phyloP scores from a whole-genome alignment of 2,888 invertebrate species.

The Apamea epomidion region DNA sequence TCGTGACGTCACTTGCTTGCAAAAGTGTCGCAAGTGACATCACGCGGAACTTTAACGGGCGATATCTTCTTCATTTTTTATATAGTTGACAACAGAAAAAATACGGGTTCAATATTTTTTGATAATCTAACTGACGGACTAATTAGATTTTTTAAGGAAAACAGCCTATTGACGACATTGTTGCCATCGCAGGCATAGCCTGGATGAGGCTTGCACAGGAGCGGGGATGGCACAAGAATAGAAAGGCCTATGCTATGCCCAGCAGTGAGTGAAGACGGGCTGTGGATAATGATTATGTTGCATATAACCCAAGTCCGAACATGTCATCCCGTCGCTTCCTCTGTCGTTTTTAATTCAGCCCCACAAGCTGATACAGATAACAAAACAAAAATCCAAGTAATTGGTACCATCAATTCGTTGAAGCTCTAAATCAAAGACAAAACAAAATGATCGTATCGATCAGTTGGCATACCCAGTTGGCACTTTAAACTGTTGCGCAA shows the following conservation, averaged over 20 bases:
- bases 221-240: too few species aligned
- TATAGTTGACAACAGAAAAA: too few species aligned
- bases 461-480: slow-evolving; percentile 60
- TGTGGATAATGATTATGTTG: background rate
- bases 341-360: background rate
- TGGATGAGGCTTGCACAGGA: background rate
- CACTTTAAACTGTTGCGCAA: slow-evolving; percentile 65
- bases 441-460: slow-evolving; percentile 57
- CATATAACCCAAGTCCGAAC: background rate
- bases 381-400: slow-evolving; percentile 7
- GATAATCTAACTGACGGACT: too few species aligned
- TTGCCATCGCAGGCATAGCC: background rate
- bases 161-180: background rate
- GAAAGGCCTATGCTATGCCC: background rate
- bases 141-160: too few species aligned
- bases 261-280: background rate
- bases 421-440: slow-evolving; percentile 52
- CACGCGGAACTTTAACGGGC: too few species aligned
- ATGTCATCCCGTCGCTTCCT: background rate
- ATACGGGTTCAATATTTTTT: too few species aligned
- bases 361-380: background rate
- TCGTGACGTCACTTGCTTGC: too few species aligned
- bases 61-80: too few species aligned
- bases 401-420: slow-evolving; percentile 11
- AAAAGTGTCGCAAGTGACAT: too few species aligned